Evolutionary conservation across 2,797 vertebrate species (phyloP).

Genomic region (Phaenicophaeus curvirostris): DNA sequence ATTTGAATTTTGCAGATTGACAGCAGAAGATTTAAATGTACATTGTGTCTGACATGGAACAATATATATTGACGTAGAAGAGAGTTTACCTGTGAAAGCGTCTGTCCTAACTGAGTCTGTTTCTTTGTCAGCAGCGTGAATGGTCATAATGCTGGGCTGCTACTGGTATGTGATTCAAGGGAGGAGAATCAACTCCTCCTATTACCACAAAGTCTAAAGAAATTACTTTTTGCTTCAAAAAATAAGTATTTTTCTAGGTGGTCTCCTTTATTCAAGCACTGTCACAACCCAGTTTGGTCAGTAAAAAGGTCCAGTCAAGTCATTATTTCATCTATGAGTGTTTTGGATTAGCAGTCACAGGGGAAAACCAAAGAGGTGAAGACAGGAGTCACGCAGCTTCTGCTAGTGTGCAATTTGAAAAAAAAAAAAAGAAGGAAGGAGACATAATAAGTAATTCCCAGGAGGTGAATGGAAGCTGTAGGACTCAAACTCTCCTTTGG

Average conservation of each 20-base stretch:
- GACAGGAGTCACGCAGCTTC: background rate
- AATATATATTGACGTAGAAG: rapidly evolving
- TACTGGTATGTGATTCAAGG: background rate
- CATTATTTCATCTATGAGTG: background rate
- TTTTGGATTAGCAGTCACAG: background rate
- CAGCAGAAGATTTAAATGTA: background rate
- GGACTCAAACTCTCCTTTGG: background rate
- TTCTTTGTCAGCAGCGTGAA: background rate
- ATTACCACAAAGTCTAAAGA: background rate
- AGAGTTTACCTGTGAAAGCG: background rate
- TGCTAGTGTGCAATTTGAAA: background rate
- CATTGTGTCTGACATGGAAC: background rate
- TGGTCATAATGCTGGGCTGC: background rate
- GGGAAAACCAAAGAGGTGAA: background rate
- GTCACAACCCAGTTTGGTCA: background rate
- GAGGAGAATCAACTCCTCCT: background rate
- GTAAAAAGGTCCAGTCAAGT: background rate
- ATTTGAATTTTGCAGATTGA: background rate
- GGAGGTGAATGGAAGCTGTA: background rate
- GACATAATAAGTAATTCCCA: background rate
- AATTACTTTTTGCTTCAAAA: background rate
- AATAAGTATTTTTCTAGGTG: background rate
- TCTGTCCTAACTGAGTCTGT: background rate
- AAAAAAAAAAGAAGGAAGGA: background rate
- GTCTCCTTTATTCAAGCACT: background rate